Evolutionary conservation across 2,113 vertebrate species (phyloP), one percentile per base, ranked within the genome.

Genomic region (Polypterus senegalus): DNA sequence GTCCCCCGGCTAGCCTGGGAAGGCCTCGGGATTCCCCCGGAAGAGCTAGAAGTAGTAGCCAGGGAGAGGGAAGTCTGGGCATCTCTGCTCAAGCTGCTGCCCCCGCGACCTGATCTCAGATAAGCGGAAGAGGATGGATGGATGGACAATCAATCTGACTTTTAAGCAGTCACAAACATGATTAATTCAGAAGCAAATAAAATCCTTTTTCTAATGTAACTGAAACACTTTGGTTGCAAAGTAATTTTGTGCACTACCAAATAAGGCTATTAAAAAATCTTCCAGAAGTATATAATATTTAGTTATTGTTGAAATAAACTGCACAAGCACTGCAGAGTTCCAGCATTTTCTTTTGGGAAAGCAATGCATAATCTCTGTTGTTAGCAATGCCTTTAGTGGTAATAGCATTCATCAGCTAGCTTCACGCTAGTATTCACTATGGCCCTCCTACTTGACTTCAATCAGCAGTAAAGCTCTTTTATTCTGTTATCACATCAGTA

Each of bases 191-290:
- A 27, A 27, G 27, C 27, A 27, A 27, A 27, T 27, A 5, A 57
- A 57, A 63, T 48, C 57, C 46, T 43, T 48, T 11, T 3, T 65
- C 68, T 71, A 73, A 73, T 70, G 72, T 73, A 79, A 81, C 75
- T 68, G 64, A 68, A 75, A 79, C 75, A 80, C 79, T 79, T 74
- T 71, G 75, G 76, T 71, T 70, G 68, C 71, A 78, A 69, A 75
- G 70, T 77, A 79, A 82, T 79, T 85, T 80, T 74, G 76, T 79
- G 76, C 74, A 79, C 74, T 73, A 76, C 57, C 67, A 70, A 73
- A 74, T 73, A 80, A 72, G 69, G 70, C 80, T 75, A 83, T 75
- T 76, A n/a, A 70, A 75, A 72, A 64, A 53, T 59, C 71, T 53
- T 58, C 62, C 61, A 62, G 46, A 52, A 56, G 52, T 48, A 9